Evolutionary conservation across 1,140 invertebrate genomes (phyloP), one percentile per base, ranked within the genome.

Genomic region (Homarus americanus): DNA sequence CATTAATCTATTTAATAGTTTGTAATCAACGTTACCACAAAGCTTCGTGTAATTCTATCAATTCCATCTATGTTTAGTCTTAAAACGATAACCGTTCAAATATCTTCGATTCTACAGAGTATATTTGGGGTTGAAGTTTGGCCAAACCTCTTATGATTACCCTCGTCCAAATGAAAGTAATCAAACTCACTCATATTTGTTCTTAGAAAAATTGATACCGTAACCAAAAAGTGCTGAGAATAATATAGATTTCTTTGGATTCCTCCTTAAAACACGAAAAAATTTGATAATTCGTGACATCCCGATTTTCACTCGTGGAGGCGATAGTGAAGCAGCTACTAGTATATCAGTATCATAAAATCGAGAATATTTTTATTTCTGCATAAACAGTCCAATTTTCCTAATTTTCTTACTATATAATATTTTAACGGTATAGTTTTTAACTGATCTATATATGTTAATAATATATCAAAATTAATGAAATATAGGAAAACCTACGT

Each of bases 171-270:
- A 69, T 4, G 24, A 69, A 7, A 9, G 24, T 28, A 5, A 9
- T 28, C 66, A 9, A 24, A 80, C 78, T 80, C n/a, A 80, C 78
- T 80, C 41, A 53, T 80, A 80, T 32, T 80, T 80, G n/a, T 53
- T 34, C 3, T 17, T 41, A 2, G 5, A 41, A 17, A 32, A 80
- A 34, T 80, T 44, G 0, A 80, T 24, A 34, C 78, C 78, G 5
- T 12, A 49, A 36, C 7, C 49, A 10, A 82, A 28, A 36, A 82
- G 10, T 34, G 79, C 79, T 0, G 79, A 63, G 34, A 63, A 82
- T 28, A 82, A 63, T 34, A 82, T 28, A 1, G 49, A 44, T 36
- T 63, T 82, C 49, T 82, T 63, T 32, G 53, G 53, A 41, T 82
- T 34, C 34, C 79, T 63, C 38, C 49, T 82, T 36, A 82, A 58